A percentile compares a stretch with the other conserved stretches of the same genome.
Conservation (phyloP, 2,888 invertebrate genomes). For the Diploptera punctata region DNA sequence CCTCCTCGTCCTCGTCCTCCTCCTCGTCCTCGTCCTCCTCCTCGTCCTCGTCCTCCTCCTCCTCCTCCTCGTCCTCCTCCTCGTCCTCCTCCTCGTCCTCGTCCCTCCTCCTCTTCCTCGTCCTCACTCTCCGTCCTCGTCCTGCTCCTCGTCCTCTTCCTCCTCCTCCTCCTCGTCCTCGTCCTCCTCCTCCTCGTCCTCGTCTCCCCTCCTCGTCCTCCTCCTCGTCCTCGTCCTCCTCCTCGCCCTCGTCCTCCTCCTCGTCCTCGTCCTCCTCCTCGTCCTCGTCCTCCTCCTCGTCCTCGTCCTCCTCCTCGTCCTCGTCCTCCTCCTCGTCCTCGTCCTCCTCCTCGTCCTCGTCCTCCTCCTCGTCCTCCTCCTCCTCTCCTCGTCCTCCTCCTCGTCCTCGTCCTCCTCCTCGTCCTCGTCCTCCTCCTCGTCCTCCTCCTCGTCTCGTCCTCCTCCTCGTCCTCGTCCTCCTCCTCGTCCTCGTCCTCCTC, state of each 20-base stretch:
- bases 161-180: background rate
- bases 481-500: background rate
- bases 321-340: background rate
- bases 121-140: background rate
- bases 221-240: background rate
- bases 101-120: background rate
- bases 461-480: background rate
- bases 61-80: background rate
- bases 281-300: background rate
- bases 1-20: conserved; percentile 3
- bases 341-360: background rate
- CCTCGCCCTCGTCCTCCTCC: background rate
- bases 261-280: background rate
- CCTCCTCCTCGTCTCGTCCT: background rate
- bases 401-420: background rate
- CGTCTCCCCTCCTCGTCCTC: too few species aligned
- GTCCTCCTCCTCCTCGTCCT: background rate
- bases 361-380: too few species aligned
- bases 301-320: background rate
- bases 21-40: background rate
- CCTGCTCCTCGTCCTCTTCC: background rate
- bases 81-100: too few species aligned
- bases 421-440: background rate
- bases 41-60: background rate
- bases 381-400: too few species aligned